Evolutionary conservation across 2,797 vertebrate genomes (phyloP).

Genomic region (Lithobates pipiens): DNA sequence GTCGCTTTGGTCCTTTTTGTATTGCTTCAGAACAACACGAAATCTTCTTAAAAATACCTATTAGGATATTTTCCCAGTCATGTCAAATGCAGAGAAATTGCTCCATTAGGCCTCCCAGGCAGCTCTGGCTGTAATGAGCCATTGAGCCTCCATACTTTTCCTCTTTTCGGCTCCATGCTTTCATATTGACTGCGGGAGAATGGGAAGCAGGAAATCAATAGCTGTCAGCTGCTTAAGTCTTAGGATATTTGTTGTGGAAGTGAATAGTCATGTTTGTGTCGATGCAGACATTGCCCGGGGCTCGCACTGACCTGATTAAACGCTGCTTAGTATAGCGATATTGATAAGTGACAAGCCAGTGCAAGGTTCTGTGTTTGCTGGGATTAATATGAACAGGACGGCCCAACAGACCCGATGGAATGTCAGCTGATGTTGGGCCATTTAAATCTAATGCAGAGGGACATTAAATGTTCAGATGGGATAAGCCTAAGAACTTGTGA

Average conservation of each 20-base stretch:
- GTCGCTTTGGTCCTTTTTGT: no score
- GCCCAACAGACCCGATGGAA: neutral
- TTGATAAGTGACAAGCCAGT: slow-evolving; percentile 60
- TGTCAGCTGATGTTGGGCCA: neutral
- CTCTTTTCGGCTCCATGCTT: neutral
- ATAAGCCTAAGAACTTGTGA: neutral
- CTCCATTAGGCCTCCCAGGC: slow-evolving; percentile 28
- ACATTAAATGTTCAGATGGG: neutral
- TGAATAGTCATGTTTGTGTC: slow-evolving; percentile 66
- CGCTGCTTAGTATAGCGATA: slow-evolving; percentile 54
- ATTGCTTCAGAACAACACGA: no score
- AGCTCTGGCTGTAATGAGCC: slow-evolving; percentile 16
- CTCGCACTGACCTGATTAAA: slow-evolving; percentile 63
- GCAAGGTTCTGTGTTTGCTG: slow-evolving; percentile 39
- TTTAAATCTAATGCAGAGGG: neutral
- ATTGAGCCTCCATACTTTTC: slow-evolving; percentile 14
- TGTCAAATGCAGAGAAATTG: slow-evolving; percentile 22
- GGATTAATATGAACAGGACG: slow-evolving; percentile 61
- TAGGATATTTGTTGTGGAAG: slow-evolving; percentile 67
- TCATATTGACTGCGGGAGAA: slow-evolving; percentile 64
- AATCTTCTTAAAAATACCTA: no score
- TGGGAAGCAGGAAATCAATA: slow-evolving; percentile 65
- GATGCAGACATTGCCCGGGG: slow-evolving; percentile 38
- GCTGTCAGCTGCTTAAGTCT: slow-evolving; percentile 62
- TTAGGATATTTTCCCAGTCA: no score